phyloP scores from a whole-genome alignment of 2,113 vertebrate species.

The Collichthys lucidus region DNA sequence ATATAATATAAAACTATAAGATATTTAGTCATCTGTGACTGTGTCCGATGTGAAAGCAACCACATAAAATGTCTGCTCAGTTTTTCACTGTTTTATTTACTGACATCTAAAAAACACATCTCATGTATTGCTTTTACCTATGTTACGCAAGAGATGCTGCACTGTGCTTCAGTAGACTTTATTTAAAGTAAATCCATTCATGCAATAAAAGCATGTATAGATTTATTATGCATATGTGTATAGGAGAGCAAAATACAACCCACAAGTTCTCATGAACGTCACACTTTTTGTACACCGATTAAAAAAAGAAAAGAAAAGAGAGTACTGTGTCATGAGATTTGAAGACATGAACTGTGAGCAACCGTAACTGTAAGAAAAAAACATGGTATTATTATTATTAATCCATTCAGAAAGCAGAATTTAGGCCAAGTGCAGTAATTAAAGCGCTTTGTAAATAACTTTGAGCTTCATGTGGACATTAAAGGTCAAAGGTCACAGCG shows the following conservation, averaged over 20 bases:
- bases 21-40: neutral
- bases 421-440: neutral
- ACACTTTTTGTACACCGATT: too few species aligned
- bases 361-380: neutral
- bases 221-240: too few species aligned
- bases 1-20: neutral
- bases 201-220: too few species aligned
- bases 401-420: neutral
- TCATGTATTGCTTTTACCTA: too few species aligned
- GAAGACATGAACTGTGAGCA: neutral
- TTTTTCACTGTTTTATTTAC: too few species aligned
- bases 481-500: conserved; percentile 32
- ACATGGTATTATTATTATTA: neutral
- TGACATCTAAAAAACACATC: too few species aligned
- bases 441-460: conserved; percentile 5
- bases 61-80: neutral
- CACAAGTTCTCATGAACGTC: too few species aligned
- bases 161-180: neutral
- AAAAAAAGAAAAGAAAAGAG: too few species aligned
- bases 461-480: neutral
- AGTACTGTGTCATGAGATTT: too few species aligned
- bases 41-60: neutral
- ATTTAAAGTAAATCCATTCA: too few species aligned
- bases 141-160: too few species aligned
- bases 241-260: too few species aligned